These are phyloP conservation scores for Abramis brama DNA, from an alignment of 2,113 vertebrate genomes.

Conservation along the genomic window DNA sequence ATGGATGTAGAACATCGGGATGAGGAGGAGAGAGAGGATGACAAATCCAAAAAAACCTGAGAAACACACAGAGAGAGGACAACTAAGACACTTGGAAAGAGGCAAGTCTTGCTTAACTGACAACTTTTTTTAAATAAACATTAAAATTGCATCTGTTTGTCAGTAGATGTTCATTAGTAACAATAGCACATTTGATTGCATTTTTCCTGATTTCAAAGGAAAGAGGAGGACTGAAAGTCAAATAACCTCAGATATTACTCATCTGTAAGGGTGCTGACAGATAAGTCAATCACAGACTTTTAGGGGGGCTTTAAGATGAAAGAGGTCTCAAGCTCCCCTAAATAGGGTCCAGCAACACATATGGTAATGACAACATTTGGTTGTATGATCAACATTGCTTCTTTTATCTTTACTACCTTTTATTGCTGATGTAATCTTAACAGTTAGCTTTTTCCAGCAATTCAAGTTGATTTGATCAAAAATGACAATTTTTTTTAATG, in stretches of 20 bases:
- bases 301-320: background rate
- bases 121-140: too few relatives aligned
- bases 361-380: background rate
- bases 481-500: background rate
- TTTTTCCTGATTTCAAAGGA: too few relatives aligned
- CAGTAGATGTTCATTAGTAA: background rate
- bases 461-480: background rate
- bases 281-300: background rate
- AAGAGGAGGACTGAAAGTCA: too few relatives aligned
- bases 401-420: background rate
- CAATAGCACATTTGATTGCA: background rate
- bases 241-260: background rate
- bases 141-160: too few relatives aligned
- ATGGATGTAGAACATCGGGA: conserved; percentile 91
- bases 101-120: background rate
- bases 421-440: background rate
- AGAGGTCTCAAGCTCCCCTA: background rate
- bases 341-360: background rate
- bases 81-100: background rate
- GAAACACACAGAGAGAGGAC: background rate
- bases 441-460: background rate
- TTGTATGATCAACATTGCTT: background rate
- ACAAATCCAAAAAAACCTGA: conserved; percentile 90
- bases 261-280: background rate
- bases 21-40: conserved; percentile 85